Evolutionary conservation across 2,888 invertebrate genomes (phyloP), one percentile per base, ranked within the genome.

Genomic region (Rotaria socialis): DNA sequence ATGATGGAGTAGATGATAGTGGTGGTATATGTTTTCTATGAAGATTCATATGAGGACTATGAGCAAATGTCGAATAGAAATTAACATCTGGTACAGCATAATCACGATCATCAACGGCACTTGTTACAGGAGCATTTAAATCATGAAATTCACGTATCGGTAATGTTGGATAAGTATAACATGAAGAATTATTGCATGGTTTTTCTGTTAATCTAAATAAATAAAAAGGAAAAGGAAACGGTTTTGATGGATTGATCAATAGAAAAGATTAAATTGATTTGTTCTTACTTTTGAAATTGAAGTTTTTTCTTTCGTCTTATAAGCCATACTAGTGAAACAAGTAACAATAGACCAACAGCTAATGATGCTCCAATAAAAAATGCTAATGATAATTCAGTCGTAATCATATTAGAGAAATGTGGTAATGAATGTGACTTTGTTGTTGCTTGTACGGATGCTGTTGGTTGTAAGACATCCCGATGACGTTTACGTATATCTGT

Each of bases 281-380:
- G 19, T 22, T 55, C n/a, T n/a, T 80, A 80, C 80, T 80, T 80
- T 47, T 80, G 80, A 47, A 80, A 80, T 80, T 80, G 43, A 47
- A 80, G 80, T 80, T 80, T 80, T 80, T 80, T 80, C 80, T 80
- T 80, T 80, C 80, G 80, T 47, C 80, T 6, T 47, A 80, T 43
- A 14, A 80, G 24, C 80, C 80, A 80, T 47, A 80, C 80, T 24
- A 80, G 22, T 80, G 80, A 47, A 47, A 80, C 80, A 47, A 80
- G 0, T 80, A 80, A 47, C 24, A 80, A 14, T 11, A 80, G 47
- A 47, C 80, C 80, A 80, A 80, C 47, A 43, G 80, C 80, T 47
- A 80, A 47, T 5, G 80, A 80, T 47, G 47, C 80, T 47, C 80
- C 80, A n/a, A 80, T 80, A 47, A 80, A 80, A n/a, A 80, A 80